Conservation (phyloP, 2,113 vertebrate species). For the Globicephala melas region DNA sequence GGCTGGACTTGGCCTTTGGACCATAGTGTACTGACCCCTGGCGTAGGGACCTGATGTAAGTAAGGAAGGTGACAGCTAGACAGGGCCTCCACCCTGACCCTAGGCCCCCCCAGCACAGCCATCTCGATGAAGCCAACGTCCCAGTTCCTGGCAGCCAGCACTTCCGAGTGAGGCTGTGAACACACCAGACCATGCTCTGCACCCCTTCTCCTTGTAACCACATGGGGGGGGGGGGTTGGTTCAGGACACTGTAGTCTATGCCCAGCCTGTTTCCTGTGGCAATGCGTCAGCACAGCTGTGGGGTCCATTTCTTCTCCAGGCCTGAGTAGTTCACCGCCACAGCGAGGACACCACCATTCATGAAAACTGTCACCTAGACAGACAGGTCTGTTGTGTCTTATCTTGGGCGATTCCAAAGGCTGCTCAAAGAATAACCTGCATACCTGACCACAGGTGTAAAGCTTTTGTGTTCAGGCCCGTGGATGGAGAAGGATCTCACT, state of each 20-base stretch:
- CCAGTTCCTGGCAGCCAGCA: not conserved
- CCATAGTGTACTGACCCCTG: no score
- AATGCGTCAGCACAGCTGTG: rapidly evolving
- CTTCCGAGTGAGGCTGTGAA: not conserved
- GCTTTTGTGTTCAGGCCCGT: rapidly evolving
- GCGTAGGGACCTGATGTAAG: rapidly evolving
- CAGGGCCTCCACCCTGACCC: not conserved
- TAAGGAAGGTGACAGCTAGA: not conserved
- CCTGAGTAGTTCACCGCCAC: rapidly evolving
- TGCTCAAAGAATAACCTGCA: not conserved
- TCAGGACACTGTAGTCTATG: not conserved
- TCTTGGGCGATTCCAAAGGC: not conserved
- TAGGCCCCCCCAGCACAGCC: not conserved
- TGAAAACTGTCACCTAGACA: rapidly evolving
- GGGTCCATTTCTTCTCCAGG: rapidly evolving
- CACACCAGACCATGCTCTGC: not conserved
- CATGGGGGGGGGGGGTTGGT: no score
- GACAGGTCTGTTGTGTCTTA: not conserved
- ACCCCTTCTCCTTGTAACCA: no score
- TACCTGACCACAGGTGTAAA: rapidly evolving
- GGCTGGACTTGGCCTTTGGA: rapidly evolving
- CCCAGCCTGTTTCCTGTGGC: not conserved
- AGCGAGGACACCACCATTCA: rapidly evolving
- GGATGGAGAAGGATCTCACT: not conserved
- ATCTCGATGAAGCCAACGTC: rapidly evolving